These are phyloP conservation scores for Corticium candelabrum DNA, from an alignment of 37 sponge, comb jelly and placozoan species.

Conservation along the genomic window DNA sequence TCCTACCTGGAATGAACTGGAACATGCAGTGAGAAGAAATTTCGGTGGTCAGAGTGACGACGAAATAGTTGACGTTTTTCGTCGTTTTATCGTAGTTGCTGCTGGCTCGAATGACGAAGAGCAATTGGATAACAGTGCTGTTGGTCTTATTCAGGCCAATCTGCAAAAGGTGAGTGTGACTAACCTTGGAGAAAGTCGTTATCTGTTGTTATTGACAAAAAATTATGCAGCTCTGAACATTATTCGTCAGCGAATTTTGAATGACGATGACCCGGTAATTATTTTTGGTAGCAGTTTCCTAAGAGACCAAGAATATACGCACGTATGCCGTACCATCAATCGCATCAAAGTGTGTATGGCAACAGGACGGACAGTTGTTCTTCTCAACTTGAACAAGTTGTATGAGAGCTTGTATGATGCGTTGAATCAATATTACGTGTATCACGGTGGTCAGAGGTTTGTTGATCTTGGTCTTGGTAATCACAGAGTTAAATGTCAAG, in stretches of 20 bases:
- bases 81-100: neutral
- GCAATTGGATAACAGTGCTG: neutral
- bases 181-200: neutral
- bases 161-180: neutral
- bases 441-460: conserved; percentile 26
- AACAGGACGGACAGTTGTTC: conserved; percentile 36
- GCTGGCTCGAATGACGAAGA: neutral
- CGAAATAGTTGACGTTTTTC: conserved; percentile 33
- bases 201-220: neutral
- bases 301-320: conserved; percentile 44
- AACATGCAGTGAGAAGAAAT: conserved; percentile 27
- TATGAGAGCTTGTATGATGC: conserved; percentile 49
- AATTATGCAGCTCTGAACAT: conserved; percentile 5
- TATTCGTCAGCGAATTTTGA: neutral
- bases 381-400: conserved; percentile 41
- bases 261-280: conserved; percentile 11
- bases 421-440: conserved; percentile 47
- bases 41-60: conserved; percentile 28
- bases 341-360: conserved; percentile 48
- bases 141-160: conserved; percentile 3
- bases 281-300: conserved; percentile 56
- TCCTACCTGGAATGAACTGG: conserved; percentile 12
- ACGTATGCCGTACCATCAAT: conserved; percentile 49
- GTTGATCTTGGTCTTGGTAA: conserved; percentile 38
- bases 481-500: conserved; percentile 37